Evolutionary conservation across 2,113 vertebrate species (phyloP).

Genomic region (Cygnus buccinator): DNA sequence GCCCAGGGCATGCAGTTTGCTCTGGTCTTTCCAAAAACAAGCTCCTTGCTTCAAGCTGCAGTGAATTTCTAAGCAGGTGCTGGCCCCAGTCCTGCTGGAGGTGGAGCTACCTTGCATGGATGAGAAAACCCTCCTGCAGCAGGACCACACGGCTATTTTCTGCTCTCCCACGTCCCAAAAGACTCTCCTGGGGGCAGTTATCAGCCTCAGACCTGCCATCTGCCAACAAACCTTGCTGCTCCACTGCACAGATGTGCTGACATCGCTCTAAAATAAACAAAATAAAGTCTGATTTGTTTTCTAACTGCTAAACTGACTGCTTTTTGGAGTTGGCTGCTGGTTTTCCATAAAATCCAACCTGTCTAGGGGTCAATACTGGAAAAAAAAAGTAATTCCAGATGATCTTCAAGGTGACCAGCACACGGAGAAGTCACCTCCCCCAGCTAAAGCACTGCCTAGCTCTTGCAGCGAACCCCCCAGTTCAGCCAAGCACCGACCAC

Average conservation of each 20-base stretch:
- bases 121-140: not conserved
- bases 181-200: not conserved
- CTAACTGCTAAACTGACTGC: not conserved
- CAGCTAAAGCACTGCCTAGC: not conserved
- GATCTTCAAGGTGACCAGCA: not conserved
- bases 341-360: not conserved
- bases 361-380: not conserved
- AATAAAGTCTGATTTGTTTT: not conserved
- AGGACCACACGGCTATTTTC: not conserved
- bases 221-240: not conserved
- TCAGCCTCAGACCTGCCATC: not conserved
- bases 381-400: not conserved
- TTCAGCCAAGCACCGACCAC: accelerated
- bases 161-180: not conserved
- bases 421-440: not conserved
- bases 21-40: no score
- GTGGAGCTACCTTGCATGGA: not conserved
- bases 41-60: not conserved
- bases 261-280: not conserved
- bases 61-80: not conserved
- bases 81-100: not conserved
- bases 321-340: not conserved
- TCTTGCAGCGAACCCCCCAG: not conserved
- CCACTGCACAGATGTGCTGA: not conserved
- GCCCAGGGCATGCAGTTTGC: not conserved